Evolutionary conservation across 1,140 invertebrate species (phyloP).

Genomic region (Varroa destructor): DNA sequence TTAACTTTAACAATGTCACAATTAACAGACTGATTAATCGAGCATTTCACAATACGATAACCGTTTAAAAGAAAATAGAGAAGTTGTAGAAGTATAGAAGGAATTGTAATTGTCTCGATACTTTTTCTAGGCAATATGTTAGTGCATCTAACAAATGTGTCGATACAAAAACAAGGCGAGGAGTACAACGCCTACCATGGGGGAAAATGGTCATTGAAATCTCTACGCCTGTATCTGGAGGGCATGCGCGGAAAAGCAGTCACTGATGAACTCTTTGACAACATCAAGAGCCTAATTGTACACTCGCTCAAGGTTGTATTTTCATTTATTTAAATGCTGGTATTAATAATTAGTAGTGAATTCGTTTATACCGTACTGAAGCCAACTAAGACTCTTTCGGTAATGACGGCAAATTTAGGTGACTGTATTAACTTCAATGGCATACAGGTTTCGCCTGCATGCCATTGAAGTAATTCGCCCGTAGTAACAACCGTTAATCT

Average conservation of each 20-base stretch:
- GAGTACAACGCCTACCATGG: conserved; percentile 90
- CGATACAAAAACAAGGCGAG: conserved; percentile 72
- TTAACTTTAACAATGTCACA: too few species aligned
- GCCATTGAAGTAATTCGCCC: too few species aligned
- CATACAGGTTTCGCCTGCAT: too few species aligned
- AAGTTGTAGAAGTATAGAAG: too few species aligned
- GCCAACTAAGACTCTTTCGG: background rate
- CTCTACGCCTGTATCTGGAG: conserved; percentile 74
- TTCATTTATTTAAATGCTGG: conserved; percentile 41
- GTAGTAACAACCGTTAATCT: too few species aligned
- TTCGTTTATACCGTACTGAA: background rate
- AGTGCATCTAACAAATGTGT: conserved; percentile 71
- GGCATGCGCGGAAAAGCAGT: conserved; percentile 68
- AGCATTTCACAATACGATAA: too few species aligned
- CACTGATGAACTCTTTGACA: conserved; percentile 44
- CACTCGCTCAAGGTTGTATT: conserved; percentile 59
- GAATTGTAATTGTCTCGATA: conserved; percentile 41
- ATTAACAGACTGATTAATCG: too few species aligned
- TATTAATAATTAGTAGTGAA: background rate
- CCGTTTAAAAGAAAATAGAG: too few species aligned
- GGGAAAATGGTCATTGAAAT: conserved; percentile 83
- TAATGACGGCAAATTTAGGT: too few species aligned
- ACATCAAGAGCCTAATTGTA: conserved; percentile 63
- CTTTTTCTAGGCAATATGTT: conserved; percentile 57
- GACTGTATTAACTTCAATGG: too few species aligned